Percentiles rank a stretch among this genome's conserved stretches.
These are phyloP conservation scores for Cryptotis parvus DNA, from an alignment of 2,113 vertebrate genomes.

Conservation along the genomic window DNA sequence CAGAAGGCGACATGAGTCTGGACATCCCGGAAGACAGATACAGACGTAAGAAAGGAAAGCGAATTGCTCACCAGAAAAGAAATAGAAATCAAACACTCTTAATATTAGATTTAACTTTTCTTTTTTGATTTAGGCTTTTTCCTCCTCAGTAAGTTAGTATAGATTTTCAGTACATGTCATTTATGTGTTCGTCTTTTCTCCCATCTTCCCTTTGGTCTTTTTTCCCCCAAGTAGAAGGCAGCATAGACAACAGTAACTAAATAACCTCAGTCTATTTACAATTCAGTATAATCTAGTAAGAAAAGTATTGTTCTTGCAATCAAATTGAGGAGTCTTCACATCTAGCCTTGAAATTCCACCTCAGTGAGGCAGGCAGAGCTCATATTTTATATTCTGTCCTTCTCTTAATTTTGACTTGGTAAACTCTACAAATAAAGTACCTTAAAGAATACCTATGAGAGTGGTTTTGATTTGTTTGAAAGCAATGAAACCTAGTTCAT, in stretches of 20 bases:
- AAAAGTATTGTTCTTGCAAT: no score
- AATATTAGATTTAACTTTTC: background rate
- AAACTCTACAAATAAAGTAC: background rate
- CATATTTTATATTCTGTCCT: accelerated
- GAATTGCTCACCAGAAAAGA: background rate
- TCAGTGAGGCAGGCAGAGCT: accelerated
- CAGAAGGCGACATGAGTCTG: no score
- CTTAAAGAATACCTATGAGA: background rate
- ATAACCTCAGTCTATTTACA: background rate
- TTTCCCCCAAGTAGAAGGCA: background rate
- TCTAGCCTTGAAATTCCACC: no score
- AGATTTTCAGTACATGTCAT: background rate
- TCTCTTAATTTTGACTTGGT: background rate
- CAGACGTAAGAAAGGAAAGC: background rate
- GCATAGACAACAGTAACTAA: background rate
- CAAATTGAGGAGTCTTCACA: no score
- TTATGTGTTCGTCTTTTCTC: background rate
- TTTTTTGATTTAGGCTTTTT: background rate
- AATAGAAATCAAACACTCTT: no score
- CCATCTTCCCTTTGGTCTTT: background rate
- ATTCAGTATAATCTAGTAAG: background rate
- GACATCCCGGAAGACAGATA: background rate
- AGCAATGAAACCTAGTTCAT: no score
- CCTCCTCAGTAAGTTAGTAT: background rate
- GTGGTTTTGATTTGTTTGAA: no score